Percentiles rank a stretch among this genome's conserved stretches.
Evolutionary conservation across 35 echinoderm and acorn worm genomes (phyloP).

Genomic region (Ophiothrix spiculata): DNA sequence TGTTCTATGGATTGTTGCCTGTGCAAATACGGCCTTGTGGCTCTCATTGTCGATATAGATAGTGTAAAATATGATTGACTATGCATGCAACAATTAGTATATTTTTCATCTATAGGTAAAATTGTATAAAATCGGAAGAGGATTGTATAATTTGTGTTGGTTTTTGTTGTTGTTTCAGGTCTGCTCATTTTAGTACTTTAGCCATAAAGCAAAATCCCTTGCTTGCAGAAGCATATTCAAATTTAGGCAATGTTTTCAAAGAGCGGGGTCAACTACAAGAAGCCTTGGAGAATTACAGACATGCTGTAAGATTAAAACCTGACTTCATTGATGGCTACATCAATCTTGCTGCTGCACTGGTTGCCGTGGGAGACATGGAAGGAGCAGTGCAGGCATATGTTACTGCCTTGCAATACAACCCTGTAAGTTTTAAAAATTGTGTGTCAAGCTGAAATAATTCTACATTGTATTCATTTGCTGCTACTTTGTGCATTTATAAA

Average conservation of each 20-base stretch:
- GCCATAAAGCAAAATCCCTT: conserved; percentile 98
- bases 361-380: conserved; percentile 96
- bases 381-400: conserved; percentile 95
- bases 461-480: too few relatives aligned
- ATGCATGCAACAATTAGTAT: too few relatives aligned
- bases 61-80: too few relatives aligned
- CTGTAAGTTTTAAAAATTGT: too few relatives aligned
- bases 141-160: not conserved
- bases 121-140: too few relatives aligned
- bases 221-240: conserved; percentile 94
- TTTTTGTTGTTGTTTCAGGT: conserved; percentile 50
- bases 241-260: conserved; percentile 97
- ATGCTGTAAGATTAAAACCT: conserved; percentile 94
- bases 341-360: conserved; percentile 96
- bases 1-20: too few relatives aligned
- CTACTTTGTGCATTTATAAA: too few relatives aligned
- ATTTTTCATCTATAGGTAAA: too few relatives aligned
- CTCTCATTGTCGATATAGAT: too few relatives aligned
- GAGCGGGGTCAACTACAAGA: conserved; percentile 94
- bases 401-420: conserved; percentile 92
- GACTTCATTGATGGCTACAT: conserved; percentile 99
- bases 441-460: too few relatives aligned
- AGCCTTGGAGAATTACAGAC: conserved; percentile 94
- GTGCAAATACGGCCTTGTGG: too few relatives aligned
- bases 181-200: conserved; percentile 95